Base-by-base conservation (phyloP, 2,888 invertebrate species). In the Chironomus tentans region DNA sequence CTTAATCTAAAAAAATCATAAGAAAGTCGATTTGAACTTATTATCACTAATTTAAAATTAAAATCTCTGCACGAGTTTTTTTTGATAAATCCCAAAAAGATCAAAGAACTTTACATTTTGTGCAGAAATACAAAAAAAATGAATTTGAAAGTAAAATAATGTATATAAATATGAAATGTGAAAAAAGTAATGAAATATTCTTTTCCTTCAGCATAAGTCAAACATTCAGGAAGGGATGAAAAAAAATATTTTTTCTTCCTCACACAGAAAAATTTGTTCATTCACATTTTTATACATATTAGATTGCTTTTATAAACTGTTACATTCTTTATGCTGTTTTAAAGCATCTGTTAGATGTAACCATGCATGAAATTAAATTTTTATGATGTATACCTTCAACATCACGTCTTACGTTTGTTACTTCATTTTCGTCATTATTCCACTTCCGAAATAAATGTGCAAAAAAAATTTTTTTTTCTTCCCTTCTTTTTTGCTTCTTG, bases 321-420 rank as follows among this genome's bases (percentile, higher is more conserved):
- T 65, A 65, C 22, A 65, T 71, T 50, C 50, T 22, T 71, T 70
- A 21, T 46, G 70, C 70, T 70, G 15, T 70, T 70, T 70, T 72
- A 15, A 72, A 72, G 72, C 72, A 72, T 72, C 72, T 72, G 72
- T 72, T 72, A 15, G 50, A 50, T 72, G 50, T 72, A 72, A 72
- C 72, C 72, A 72, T 72, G 72, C 72, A 72, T 72, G 72, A 72
- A 72, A 72, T 72, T 72, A 72, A 61, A 72, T 72, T 72, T 72
- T 72, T 61, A 72, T 72, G 72, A 72, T 62, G 65, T 65, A 62
- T 62, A 72, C 61, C 62, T 72, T 72, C 28, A 62, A 15, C 62
- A 50, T 72, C 50, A 28, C 62, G 38, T 72, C 68, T 28, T 68
- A 68, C 46, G 38, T 68, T 65, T 65, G 65, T 65, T 65, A 65